A percentile compares a stretch with the other conserved stretches of the same genome.
Evolutionary conservation across 1,140 invertebrate genomes (phyloP).

Genomic region (Drosophila ercepeae): DNA sequence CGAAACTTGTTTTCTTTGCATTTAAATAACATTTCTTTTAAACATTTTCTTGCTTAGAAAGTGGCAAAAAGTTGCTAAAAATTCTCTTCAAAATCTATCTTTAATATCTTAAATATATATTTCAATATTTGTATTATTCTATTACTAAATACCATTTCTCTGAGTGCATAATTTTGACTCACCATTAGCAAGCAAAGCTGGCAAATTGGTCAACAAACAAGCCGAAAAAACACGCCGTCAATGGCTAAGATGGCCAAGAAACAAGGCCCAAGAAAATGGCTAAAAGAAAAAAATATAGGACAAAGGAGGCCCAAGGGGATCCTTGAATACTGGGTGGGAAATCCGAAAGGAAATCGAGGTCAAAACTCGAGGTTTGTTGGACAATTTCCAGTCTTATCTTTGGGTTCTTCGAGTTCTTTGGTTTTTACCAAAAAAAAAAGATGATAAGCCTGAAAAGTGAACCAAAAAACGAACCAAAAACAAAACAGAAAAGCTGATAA

Average conservation of each 20-base stretch:
- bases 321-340: background rate
- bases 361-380: slow-evolving; percentile 33
- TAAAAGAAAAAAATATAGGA: no score
- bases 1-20: no score
- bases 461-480: slow-evolving; percentile 13
- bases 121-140: no score
- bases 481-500: no score
- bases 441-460: slow-evolving; percentile 54
- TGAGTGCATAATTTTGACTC: background rate
- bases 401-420: background rate
- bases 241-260: no score
- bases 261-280: no score
- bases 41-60: no score
- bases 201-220: slow-evolving; percentile 30
- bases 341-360: slow-evolving; percentile 24
- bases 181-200: slow-evolving; percentile 25
- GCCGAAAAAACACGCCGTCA: slow-evolving; percentile 6
- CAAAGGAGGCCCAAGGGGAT: background rate
- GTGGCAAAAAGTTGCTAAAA: no score
- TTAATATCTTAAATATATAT: no score
- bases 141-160: no score
- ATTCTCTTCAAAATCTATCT: no score
- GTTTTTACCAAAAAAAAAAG: slow-evolving; percentile 64
- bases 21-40: no score
- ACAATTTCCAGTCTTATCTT: slow-evolving; percentile 18